Percentiles rank a stretch among this genome's conserved stretches.
phyloP scores from a whole-genome alignment of 1,140 invertebrate species.

The Trachymyrmex cornetzi region DNA sequence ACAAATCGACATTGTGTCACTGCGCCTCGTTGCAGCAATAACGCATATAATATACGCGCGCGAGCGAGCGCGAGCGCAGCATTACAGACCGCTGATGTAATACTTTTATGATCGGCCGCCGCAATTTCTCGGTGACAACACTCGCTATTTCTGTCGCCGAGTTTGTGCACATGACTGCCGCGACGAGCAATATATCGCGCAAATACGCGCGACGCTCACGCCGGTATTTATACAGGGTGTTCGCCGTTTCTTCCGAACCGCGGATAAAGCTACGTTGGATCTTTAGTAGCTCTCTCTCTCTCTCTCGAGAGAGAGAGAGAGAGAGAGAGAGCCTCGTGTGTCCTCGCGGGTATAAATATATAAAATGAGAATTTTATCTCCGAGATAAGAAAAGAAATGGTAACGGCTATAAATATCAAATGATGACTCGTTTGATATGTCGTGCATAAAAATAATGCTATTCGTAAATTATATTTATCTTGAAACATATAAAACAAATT shows the following conservation, averaged over 20 bases:
- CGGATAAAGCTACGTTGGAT: slow-evolving; percentile 4
- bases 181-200: slow-evolving; percentile 54
- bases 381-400: slow-evolving; percentile 13
- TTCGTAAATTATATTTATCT: slow-evolving; percentile 14
- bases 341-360: not conserved
- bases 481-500: not conserved
- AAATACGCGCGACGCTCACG: slow-evolving; percentile 47
- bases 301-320: no score
- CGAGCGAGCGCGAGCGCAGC: slow-evolving; percentile 27
- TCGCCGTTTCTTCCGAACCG: not conserved
- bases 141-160: slow-evolving; percentile 70
- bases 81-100: slow-evolving; percentile 70
- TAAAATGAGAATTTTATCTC: slow-evolving; percentile 28
- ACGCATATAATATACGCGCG: slow-evolving; percentile 66
- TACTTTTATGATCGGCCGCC: slow-evolving; percentile 72
- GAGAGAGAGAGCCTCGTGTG: not conserved
- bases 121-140: slow-evolving; percentile 75
- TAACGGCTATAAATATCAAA: not conserved
- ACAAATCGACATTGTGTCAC: slow-evolving; percentile 69
- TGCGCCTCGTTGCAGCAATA: slow-evolving; percentile 55
- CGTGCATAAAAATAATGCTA: not conserved
- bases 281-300: not conserved
- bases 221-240: slow-evolving; percentile 56
- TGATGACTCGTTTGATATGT: not conserved
- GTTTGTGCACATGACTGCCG: slow-evolving; percentile 58